These are phyloP conservation scores for Morus bassanus DNA, from an alignment of 2,797 vertebrate genomes.

Conservation along the genomic window DNA sequence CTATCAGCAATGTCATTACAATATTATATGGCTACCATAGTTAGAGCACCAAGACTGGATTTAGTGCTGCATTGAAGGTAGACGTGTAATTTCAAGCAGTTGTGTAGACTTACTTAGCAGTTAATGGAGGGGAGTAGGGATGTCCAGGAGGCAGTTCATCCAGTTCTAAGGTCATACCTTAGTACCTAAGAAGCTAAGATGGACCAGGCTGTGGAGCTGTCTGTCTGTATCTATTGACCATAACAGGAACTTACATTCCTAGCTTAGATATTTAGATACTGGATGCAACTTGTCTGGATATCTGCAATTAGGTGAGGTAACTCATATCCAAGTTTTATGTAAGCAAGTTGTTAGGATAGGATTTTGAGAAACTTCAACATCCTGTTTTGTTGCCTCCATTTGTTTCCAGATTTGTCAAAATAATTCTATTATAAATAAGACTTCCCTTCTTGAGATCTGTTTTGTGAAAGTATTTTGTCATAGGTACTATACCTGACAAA, in stretches of 20 bases:
- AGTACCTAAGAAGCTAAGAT: background rate
- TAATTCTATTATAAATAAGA: background rate
- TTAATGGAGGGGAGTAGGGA: background rate
- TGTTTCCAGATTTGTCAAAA: background rate
- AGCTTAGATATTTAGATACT: background rate
- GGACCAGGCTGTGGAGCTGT: background rate
- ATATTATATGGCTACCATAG: background rate
- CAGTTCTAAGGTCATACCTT: background rate
- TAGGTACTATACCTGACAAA: background rate
- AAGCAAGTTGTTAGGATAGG: background rate
- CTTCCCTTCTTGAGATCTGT: background rate
- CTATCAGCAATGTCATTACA: background rate
- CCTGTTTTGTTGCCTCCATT: background rate
- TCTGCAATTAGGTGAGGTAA: background rate
- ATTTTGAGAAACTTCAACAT: background rate
- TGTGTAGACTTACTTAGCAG: background rate
- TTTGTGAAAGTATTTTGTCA: background rate
- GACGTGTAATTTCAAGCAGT: background rate
- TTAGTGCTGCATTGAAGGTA: rapidly evolving
- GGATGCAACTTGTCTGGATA: background rate
- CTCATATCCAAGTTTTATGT: background rate
- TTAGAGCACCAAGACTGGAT: background rate
- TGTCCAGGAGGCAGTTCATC: background rate
- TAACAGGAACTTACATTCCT: background rate
- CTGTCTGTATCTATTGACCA: background rate